Percentiles rank a stretch among this genome's conserved stretches.
phyloP scores from a whole-genome alignment of 1,140 invertebrate genomes.

The Meloidogyne hapla region DNA sequence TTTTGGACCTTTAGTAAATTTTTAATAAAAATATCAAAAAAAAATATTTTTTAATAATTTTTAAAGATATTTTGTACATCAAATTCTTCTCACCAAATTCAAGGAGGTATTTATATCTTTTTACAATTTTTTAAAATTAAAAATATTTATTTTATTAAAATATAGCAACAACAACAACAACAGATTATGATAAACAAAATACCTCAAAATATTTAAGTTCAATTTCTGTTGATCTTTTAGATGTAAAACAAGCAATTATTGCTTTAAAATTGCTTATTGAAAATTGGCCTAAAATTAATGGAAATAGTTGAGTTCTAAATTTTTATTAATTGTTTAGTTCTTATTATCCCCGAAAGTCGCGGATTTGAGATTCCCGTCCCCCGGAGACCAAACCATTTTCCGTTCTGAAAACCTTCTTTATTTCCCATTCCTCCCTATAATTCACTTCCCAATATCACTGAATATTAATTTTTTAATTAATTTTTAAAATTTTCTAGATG shows the following conservation, averaged over 20 bases:
- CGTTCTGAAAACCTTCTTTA: too few species aligned
- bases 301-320: neutral
- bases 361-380: too few species aligned
- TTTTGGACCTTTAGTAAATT: constrained; percentile 49
- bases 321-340: neutral
- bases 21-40: constrained; percentile 25
- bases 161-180: neutral
- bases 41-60: constrained; percentile 22
- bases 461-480: too few species aligned
- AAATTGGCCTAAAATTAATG: constrained; percentile 62
- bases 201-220: constrained; percentile 27
- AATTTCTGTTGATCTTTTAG: constrained; percentile 45
- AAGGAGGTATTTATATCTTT: neutral
- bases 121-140: neutral
- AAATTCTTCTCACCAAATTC: constrained; percentile 19
- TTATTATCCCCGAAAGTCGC: too few species aligned
- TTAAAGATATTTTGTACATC: constrained; percentile 26
- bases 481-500: too few species aligned
- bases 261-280: constrained; percentile 56
- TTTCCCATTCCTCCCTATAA: too few species aligned
- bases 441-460: too few species aligned
- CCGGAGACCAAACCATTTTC: too few species aligned
- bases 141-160: neutral
- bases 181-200: neutral
- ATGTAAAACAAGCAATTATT: constrained; percentile 51